These are phyloP conservation scores for Paralichthys olivaceus DNA, from an alignment of 2,113 vertebrate species.

Conservation along the genomic window DNA sequence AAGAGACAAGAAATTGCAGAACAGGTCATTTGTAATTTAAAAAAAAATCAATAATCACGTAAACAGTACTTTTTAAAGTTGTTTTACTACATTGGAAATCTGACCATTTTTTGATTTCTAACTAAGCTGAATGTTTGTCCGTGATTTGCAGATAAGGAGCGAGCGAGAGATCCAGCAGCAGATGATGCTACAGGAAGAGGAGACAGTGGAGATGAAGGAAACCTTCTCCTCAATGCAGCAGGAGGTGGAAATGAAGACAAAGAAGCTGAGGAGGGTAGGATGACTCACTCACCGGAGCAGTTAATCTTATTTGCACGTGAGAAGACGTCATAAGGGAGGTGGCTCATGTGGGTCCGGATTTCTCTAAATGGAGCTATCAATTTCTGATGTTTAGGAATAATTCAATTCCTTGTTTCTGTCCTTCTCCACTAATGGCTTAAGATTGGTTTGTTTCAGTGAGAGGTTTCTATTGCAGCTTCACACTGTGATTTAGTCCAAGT, in stretches of 20 bases:
- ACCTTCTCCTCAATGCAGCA: conserved; percentile 95
- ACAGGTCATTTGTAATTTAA: conserved; percentile 81
- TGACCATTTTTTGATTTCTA: not conserved
- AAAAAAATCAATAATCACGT: not conserved
- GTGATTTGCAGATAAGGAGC: conserved; percentile 85
- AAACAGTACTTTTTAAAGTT: not conserved
- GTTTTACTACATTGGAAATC: not conserved
- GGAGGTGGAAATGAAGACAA: conserved; percentile 97
- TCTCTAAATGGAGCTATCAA: not conserved
- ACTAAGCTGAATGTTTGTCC: not conserved
- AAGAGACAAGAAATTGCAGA: conserved; percentile 94
- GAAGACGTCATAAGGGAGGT: not conserved
- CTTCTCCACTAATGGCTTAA: not conserved
- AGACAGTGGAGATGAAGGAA: conserved; percentile 93
- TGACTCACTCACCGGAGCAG: conserved; percentile 35
- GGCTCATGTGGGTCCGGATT: not conserved
- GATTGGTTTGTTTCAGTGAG: too few relatives aligned
- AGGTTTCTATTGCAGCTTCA: too few relatives aligned
- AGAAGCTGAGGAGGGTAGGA: conserved; percentile 93
- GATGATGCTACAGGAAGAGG: conserved; percentile 92
- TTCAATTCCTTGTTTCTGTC: not conserved
- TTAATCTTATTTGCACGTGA: conserved; percentile 8
- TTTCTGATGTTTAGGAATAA: not conserved
- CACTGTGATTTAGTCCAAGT: too few relatives aligned
- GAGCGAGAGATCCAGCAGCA: conserved; percentile 95